Percentiles rank a stretch among this genome's conserved stretches.
Conservation (phyloP, 2,797 vertebrate genomes). For the Rallus crepitans region DNA sequence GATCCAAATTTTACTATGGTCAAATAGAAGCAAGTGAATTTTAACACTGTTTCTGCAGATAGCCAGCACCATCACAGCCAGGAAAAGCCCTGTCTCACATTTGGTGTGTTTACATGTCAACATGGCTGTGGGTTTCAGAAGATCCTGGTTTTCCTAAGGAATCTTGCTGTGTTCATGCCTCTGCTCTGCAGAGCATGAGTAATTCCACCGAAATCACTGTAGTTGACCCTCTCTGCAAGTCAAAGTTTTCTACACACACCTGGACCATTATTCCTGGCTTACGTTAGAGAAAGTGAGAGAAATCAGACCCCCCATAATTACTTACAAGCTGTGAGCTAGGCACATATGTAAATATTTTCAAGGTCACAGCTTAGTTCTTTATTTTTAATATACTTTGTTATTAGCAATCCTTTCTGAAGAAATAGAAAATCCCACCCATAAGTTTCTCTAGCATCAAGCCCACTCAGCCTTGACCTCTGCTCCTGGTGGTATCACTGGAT, state of each 20-base stretch:
- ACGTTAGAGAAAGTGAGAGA: slow-evolving; percentile 28
- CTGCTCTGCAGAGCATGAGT: background rate
- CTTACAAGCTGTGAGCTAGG: slow-evolving; percentile 33
- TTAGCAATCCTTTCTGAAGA: background rate
- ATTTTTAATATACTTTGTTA: slow-evolving; percentile 57
- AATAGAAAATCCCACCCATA: slow-evolving; percentile 55
- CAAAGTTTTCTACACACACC: background rate
- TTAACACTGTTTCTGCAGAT: background rate
- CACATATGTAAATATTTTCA: slow-evolving; percentile 53
- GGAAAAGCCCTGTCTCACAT: accelerated
- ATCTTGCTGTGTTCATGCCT: background rate
- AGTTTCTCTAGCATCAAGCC: background rate
- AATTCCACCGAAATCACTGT: background rate
- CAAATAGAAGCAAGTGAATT: background rate
- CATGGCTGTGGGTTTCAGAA: background rate
- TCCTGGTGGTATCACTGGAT: background rate
- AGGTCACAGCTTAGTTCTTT: slow-evolving; percentile 36
- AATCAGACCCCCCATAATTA: slow-evolving; percentile 21
- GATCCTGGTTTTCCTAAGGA: background rate
- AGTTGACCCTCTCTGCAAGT: background rate
- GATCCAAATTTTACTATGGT: background rate
- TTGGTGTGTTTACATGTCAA: background rate
- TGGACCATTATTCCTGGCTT: slow-evolving; percentile 27
- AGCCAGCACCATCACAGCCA: background rate
- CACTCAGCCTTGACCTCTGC: slow-evolving; percentile 35